Base-by-base conservation (phyloP, 2,113 vertebrate species). In the Colistium nudipinnis region DNA sequence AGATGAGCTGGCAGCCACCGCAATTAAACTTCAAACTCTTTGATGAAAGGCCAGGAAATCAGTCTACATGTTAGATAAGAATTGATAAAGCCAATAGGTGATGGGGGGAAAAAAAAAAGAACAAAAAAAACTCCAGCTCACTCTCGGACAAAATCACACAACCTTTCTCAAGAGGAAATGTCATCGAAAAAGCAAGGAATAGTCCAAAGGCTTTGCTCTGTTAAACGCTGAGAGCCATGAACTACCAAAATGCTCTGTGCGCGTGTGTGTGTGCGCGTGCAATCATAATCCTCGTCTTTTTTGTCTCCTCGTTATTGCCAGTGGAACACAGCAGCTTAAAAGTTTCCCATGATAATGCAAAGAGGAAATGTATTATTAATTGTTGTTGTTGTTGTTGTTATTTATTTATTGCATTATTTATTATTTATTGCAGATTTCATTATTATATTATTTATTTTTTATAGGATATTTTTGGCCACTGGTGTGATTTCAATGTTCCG, bases 21-120 rank as follows among this genome's bases (percentile, higher is more conserved):
- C 43, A 20, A 73, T 81, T 77, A 69, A 83, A 85, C 47, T 19
- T 78, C 67, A 82, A 55, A 76, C 28, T n/a, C 56, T 70, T 38
- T 59, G 19, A 66, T 56, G 73, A n/a, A n/a, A n/a, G n/a, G n/a
- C n/a, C n/a, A n/a, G n/a, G n/a, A n/a, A n/a, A 41, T 78, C 64
- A 66, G 44, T 25, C 27, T 16, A 17, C 4, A 45, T 14, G 24
- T 47, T 56, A 62, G 55, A 20, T 54, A 51, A 19, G 35, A 33
- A 19, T 25, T 56, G 31, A 76, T 75, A 45, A 63, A 70, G 13
- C 27, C 0, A 9, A 1, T 0, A 47, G 30, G 65, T 36, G 59
- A 54, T 7, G 2, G 49, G 28, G 30, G 22, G 20, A 13, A 49
- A 38, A 38, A 38, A 38, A 38, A n/a, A 14, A 38, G 13, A 38